Conservation (phyloP, 2,113 vertebrate species). For the Lepisosteus osseus region DNA sequence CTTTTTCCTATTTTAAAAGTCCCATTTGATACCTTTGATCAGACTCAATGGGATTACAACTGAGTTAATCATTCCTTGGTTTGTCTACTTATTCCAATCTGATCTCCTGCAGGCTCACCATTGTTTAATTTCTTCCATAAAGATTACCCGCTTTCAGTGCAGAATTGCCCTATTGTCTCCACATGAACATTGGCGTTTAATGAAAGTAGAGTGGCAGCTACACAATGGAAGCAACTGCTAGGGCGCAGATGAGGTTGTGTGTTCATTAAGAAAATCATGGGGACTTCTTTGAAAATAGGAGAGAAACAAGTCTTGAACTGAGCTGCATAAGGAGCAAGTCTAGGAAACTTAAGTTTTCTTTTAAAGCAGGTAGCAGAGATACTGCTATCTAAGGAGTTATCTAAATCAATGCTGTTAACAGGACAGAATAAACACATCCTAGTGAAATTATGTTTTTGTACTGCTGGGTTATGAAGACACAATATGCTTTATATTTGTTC, state of each 20-base stretch:
- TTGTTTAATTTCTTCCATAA: constrained; percentile 52
- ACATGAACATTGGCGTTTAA: constrained; percentile 34
- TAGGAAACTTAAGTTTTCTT: not conserved
- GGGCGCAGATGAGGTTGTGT: constrained; percentile 33
- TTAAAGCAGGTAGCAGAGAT: constrained; percentile 23
- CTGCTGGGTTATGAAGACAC: too few species aligned
- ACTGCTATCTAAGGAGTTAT: too few species aligned
- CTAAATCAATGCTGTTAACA: too few species aligned
- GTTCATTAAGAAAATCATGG: constrained; percentile 40
- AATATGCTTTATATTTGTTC: too few species aligned
- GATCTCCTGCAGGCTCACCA: constrained; percentile 44
- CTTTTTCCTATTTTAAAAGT: constrained; percentile 37
- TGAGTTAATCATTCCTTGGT: constrained; percentile 54
- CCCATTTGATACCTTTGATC: constrained; percentile 46
- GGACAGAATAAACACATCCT: too few species aligned
- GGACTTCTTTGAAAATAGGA: constrained; percentile 42
- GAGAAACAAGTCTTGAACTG: constrained; percentile 37
- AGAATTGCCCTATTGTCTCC: constrained; percentile 57
- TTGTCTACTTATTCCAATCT: constrained; percentile 58
- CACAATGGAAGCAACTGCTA: constrained; percentile 36
- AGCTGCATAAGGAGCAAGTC: constrained; percentile 39
- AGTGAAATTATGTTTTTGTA: too few species aligned
- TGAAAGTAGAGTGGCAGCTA: constrained; percentile 43
- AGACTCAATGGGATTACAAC: constrained; percentile 57
- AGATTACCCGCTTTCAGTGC: constrained; percentile 46